These are phyloP conservation scores for Urocyon cinereoargenteus DNA, from an alignment of 2,797 vertebrate genomes.

Conservation along the genomic window DNA sequence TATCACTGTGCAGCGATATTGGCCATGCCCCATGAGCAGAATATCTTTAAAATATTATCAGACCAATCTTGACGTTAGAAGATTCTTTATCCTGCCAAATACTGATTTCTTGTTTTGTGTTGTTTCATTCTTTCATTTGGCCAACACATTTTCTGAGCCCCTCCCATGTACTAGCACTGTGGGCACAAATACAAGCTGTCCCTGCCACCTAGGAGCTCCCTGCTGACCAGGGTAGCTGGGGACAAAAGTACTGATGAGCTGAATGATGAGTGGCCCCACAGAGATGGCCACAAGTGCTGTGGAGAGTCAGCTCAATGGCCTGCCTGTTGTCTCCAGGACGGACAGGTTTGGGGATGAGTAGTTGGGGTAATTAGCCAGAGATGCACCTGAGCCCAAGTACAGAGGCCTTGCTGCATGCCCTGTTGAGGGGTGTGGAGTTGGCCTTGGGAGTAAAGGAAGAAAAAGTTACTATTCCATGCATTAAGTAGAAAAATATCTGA, in stretches of 20 bases:
- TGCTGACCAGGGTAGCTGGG: not conserved
- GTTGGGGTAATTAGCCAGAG: not conserved
- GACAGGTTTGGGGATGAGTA: rapidly evolving
- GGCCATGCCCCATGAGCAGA: slow-evolving; percentile 15
- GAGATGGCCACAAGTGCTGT: rapidly evolving
- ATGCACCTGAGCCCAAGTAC: not conserved
- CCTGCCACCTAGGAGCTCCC: not conserved
- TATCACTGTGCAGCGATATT: not conserved
- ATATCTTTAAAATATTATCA: slow-evolving; percentile 41
- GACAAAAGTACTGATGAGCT: rapidly evolving
- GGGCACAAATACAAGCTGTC: not conserved
- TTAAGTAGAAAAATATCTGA: not conserved
- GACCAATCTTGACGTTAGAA: not conserved
- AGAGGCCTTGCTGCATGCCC: not conserved
- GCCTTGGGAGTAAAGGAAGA: not conserved
- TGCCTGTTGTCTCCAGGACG: not conserved
- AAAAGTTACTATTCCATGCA: too few species aligned
- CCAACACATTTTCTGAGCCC: not conserved
- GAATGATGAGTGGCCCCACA: too few species aligned
- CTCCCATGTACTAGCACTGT: rapidly evolving
- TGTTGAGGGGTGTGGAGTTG: not conserved
- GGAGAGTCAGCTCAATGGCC: not conserved
- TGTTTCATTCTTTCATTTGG: not conserved
- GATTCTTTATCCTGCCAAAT: slow-evolving; percentile 55
- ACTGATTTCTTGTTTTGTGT: slow-evolving; percentile 11